These are phyloP conservation scores for Ommatoiulus sabulosus DNA, from an alignment of 2,888 invertebrate genomes.

Conservation along the genomic window DNA sequence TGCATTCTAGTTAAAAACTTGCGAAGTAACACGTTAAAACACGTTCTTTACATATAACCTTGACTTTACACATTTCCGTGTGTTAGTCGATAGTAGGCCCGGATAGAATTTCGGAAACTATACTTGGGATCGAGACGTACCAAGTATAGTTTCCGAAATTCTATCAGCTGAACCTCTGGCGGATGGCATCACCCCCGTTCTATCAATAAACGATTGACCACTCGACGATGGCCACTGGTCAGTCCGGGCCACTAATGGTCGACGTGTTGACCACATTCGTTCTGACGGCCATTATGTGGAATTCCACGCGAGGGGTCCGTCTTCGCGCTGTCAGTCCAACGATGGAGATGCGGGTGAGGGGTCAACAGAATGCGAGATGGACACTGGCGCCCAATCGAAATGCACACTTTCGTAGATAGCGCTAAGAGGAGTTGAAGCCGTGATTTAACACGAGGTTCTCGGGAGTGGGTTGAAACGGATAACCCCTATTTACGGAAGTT, in stretches of 20 bases:
- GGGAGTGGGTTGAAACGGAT: neutral
- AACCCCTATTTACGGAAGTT: constrained; percentile 36
- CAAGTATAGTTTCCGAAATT: no score
- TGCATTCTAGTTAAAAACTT: no score
- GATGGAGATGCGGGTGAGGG: neutral
- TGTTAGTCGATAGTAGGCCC: no score
- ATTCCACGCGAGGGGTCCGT: neutral
- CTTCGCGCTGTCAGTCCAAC: neutral
- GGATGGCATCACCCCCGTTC: no score
- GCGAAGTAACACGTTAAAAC: no score
- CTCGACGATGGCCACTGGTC: neutral
- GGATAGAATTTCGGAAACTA: no score
- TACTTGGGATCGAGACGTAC: no score
- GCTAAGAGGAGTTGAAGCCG: neutral
- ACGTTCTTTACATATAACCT: no score
- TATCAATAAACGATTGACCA: neutral
- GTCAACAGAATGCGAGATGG: neutral
- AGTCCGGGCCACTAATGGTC: neutral
- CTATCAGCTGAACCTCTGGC: no score
- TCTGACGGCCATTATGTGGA: neutral
- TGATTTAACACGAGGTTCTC: neutral
- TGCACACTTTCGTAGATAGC: neutral
- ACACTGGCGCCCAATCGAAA: neutral
- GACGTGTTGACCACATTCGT: neutral
- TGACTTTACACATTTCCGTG: no score